Percentiles rank a stretch among this genome's conserved stretches.
Conservation (phyloP, 2,113 vertebrate species). For the Caracal caracal region DNA sequence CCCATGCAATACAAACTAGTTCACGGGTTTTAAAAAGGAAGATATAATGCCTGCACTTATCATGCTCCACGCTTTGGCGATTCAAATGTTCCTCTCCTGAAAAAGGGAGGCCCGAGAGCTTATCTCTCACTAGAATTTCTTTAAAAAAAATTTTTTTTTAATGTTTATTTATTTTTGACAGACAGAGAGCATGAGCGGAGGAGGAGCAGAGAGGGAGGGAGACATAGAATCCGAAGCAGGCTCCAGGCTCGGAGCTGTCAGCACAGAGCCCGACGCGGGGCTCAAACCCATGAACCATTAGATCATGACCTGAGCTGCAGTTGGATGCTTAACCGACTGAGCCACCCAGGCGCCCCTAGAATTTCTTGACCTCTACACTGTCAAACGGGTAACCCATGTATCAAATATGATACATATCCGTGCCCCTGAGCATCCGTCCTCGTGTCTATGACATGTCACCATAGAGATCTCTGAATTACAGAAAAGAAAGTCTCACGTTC, state of each 20-base stretch:
- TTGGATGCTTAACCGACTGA: too few relatives aligned
- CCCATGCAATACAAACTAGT: background rate
- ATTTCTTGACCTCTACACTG: background rate
- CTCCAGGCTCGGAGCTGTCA: too few relatives aligned
- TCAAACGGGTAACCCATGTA: background rate
- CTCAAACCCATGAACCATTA: too few relatives aligned
- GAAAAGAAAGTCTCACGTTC: background rate
- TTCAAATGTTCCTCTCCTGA: background rate
- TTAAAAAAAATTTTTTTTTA: background rate
- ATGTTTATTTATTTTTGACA: too few relatives aligned
- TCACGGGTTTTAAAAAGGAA: background rate
- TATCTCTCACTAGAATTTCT: background rate
- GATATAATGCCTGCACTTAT: background rate
- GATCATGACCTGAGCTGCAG: too few relatives aligned
- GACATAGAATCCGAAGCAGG: too few relatives aligned
- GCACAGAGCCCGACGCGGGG: too few relatives aligned
- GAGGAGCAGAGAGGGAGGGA: too few relatives aligned
- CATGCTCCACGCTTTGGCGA: background rate
- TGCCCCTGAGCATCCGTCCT: background rate
- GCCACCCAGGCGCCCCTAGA: background rate
- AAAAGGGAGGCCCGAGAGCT: background rate
- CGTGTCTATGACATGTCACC: background rate
- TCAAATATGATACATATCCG: background rate
- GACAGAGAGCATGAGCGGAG: too few relatives aligned
- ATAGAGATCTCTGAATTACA: background rate